Evolutionary conservation across 2,888 invertebrate species (phyloP).

Genomic region (Eupithecia subumbrata): DNA sequence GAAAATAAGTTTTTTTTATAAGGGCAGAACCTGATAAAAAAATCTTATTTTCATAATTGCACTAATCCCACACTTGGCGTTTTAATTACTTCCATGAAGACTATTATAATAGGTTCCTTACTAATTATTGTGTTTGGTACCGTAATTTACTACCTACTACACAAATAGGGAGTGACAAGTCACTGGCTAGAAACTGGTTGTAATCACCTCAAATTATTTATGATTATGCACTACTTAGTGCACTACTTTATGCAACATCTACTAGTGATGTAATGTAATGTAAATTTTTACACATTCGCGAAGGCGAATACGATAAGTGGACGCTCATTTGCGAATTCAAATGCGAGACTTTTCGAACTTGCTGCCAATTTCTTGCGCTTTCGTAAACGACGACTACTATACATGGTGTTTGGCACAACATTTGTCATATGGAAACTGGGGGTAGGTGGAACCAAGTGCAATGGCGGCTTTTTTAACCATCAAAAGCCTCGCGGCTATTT

Average conservation of each 20-base stretch:
- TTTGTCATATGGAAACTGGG: no score
- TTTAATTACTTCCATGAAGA: slow-evolving; percentile 5
- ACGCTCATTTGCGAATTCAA: background rate
- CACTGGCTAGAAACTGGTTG: background rate
- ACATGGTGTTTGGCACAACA: no score
- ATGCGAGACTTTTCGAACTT: background rate
- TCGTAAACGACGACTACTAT: no score
- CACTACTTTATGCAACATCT: background rate
- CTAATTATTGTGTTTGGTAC: background rate
- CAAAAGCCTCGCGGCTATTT: no score
- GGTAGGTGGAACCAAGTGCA: no score
- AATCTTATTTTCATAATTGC: background rate
- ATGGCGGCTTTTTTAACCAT: no score
- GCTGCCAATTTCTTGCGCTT: background rate
- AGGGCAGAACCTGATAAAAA: no score
- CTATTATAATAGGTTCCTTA: background rate
- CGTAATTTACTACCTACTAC: background rate
- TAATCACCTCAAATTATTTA: background rate
- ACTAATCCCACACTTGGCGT: background rate
- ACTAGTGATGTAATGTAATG: background rate
- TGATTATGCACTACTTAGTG: background rate
- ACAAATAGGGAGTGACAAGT: slow-evolving; percentile 1
- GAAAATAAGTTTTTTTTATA: no score
- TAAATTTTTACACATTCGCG: background rate
- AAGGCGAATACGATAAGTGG: background rate